A percentile compares a stretch with the other conserved stretches of the same genome.
Conservation (phyloP, 2,113 vertebrate species). For the Dendrocopos noguchii region DNA sequence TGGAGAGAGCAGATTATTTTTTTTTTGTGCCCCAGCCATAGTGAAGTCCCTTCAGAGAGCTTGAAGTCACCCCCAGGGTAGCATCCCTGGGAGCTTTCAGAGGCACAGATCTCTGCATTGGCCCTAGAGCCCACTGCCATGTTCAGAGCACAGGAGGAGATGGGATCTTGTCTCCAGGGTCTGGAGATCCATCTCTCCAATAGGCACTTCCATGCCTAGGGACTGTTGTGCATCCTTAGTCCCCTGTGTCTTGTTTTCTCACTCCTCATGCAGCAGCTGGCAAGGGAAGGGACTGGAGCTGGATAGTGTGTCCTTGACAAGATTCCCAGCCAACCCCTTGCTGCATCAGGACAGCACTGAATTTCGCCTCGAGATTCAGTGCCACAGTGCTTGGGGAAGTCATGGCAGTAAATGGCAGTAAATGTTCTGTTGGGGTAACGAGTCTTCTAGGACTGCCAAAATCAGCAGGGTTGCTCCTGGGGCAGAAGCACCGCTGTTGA, state of each 20-base stretch:
- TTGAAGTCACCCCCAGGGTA: not conserved
- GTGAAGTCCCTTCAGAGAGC: not conserved
- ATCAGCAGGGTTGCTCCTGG: not conserved
- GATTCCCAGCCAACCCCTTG: not conserved
- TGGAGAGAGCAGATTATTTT: not conserved
- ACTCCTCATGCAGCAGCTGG: not conserved
- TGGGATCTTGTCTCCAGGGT: not conserved
- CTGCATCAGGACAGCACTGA: not conserved
- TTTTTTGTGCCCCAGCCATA: not conserved
- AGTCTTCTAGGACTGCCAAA: not conserved
- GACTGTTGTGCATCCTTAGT: not conserved
- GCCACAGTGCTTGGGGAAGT: not conserved
- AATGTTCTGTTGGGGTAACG: not conserved
- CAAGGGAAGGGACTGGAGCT: not conserved
- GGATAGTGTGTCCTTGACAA: not conserved
- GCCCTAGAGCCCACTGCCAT: not conserved
- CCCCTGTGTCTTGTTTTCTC: not conserved
- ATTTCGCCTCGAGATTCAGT: not conserved
- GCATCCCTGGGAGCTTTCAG: not conserved
- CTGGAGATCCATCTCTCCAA: not conserved
- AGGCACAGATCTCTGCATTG: not conserved
- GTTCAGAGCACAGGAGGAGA: not conserved
- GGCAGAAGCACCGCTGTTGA: not conserved
- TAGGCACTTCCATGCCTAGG: not conserved
- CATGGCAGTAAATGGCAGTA: not conserved